These are phyloP conservation scores for Tachyglossus aculeatus DNA, from an alignment of 2,797 vertebrate genomes.

Conservation along the genomic window DNA sequence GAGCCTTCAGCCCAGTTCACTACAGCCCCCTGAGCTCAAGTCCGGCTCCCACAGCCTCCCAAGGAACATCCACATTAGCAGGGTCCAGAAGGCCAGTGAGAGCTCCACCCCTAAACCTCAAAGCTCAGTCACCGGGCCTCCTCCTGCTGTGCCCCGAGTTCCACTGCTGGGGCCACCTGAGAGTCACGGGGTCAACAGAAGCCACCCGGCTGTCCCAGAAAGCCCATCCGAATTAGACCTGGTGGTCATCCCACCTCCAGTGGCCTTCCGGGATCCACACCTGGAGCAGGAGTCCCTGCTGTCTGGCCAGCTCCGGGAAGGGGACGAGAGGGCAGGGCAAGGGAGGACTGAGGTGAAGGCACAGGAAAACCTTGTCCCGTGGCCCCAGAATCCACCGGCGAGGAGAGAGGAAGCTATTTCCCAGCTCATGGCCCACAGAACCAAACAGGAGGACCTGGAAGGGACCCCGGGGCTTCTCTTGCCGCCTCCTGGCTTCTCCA, in stretches of 20 bases:
- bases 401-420: not conserved
- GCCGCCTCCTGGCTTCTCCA: not conserved
- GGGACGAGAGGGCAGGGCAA: not conserved
- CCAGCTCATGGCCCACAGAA: constrained; percentile 23
- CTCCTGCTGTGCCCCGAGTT: not conserved
- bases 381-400: not conserved
- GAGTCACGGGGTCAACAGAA: not conserved
- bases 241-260: constrained; percentile 58
- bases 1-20: not conserved
- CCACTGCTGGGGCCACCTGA: not conserved
- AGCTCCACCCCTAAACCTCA: not conserved
- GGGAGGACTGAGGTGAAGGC: too few species aligned
- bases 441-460: not conserved
- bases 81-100: constrained; percentile 17
- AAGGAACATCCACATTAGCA: constrained; percentile 47
- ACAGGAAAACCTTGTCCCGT: not conserved
- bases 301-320: not conserved
- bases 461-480: not conserved
- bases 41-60: constrained; percentile 61
- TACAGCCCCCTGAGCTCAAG: not conserved
- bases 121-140: not conserved
- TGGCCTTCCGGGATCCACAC: constrained; percentile 58
- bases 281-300: not conserved
- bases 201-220: not conserved
- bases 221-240: not conserved